Percentiles rank a stretch among this genome's conserved stretches.
Conservation (phyloP, 2,797 vertebrate genomes). For the Gobio occitaniae region DNA sequence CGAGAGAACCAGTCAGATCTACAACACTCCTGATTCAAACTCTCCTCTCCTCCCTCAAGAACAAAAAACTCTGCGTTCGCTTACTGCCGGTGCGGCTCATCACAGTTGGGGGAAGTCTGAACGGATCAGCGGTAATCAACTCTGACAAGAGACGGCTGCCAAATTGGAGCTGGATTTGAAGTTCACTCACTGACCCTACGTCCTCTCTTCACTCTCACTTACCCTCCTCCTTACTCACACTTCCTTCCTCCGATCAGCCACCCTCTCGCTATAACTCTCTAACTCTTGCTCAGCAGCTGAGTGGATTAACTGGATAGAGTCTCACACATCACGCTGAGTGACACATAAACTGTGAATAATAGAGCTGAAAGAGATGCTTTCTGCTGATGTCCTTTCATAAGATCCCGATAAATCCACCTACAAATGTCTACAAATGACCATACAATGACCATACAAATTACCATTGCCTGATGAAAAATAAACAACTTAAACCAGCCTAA, state of each 20-base stretch:
- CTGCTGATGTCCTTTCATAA: not conserved
- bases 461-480: not conserved
- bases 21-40: conserved; percentile 16
- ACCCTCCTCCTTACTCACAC: conserved; percentile 32
- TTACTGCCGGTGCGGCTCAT: conserved; percentile 68
- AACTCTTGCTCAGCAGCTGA: conserved; percentile 21
- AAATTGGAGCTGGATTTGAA: conserved; percentile 78
- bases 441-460: not conserved
- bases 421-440: not conserved
- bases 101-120: conserved; percentile 78
- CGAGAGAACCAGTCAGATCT: not conserved
- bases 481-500: not conserved
- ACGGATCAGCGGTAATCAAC: conserved; percentile 82
- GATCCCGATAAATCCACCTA: not conserved
- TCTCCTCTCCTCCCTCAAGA: conserved; percentile 13
- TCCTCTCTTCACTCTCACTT: conserved; percentile 45
- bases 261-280: conserved; percentile 21
- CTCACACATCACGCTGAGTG: not conserved
- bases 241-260: conserved; percentile 17
- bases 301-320: conserved; percentile 8
- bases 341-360: not conserved
- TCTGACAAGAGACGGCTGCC: conserved; percentile 77
- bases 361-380: not conserved
- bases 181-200: conserved; percentile 58
- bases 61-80: conserved; percentile 65